Base-by-base conservation (phyloP, 2,113 vertebrate genomes). In the Haliaeetus leucogaster region DNA sequence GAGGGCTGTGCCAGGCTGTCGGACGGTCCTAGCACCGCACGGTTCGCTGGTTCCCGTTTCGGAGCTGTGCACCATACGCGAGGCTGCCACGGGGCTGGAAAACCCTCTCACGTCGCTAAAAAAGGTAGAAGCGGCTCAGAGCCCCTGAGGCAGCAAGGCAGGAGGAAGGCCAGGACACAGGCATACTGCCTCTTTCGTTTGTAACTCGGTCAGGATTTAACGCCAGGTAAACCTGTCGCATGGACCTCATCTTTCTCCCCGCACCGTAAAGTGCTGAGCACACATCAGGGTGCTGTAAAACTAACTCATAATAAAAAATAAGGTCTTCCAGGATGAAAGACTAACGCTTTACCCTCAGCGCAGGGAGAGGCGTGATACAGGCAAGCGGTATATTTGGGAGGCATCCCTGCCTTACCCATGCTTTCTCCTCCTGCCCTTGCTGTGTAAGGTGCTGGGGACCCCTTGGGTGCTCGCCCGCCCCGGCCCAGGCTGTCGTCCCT, bases 271-370 rank as follows among this genome's bases (percentile, higher is more conserved):
- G 86, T n/a, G 58, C 89, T 85, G 84, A 96, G 95, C 84, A 85
- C 81, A 72, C 77, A 84, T 89, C 52, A 56, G 96, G 86, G 97
- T 74, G 72, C 89, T 86, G 73, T 89, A 93, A 96, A 92, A 67
- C 89, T 89, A 92, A 87, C 89, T 79, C 52, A 17, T 76, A 82
- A 82, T 82, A 78, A 84, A 89, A 91, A 87, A 86, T 74, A 84
- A 89, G 77, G 68, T 89, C 91, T 96, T 89, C 62, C 77, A 94
- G 45, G 68, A 86, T 45, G 72, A 87, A 80, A 88, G 73, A 70
- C 59, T 29, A 71, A 61, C 8, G 6, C 1, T 0, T 52, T 83
- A 53, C 52, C 38, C 56, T 65, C 56, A 30, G 61, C 78, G 12
- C 32, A 47, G 77, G 67, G 52, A 82, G n/a, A 86, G 38, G 48